Evolutionary conservation across 2,113 vertebrate species (phyloP), one percentile per base, ranked within the genome.

Genomic region (Lampris megalopsis): DNA sequence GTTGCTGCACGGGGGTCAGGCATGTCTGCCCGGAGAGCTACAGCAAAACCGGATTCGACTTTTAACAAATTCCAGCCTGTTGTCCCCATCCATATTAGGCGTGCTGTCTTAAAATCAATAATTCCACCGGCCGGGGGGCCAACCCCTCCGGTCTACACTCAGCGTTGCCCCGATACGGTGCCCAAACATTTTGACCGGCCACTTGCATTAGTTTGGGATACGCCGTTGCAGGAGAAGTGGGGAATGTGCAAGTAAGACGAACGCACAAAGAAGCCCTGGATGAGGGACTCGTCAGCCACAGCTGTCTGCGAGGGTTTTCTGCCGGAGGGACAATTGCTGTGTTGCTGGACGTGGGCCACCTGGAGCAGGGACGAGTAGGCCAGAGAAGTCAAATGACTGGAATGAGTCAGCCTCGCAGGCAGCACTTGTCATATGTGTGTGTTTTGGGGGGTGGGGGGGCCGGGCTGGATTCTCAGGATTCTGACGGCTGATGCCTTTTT

Each of bases 341-440:
- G 52, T 43, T 63, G 36, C 35, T 68, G 50, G 53, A 71, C 11
- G 5, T 56, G 48, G 4, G 47, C 52, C 79, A 71, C 60, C 78
- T 82, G 84, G 41, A 59, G 79, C 75, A 66, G 70, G 77, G 75
- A 48, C 3, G 7, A 52, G 63, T 7, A 1, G 41, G 43, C 37
- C 57, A 1, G 24, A 45, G 38, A 24, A 24, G 24, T 24, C 24
- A 57, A 42, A 76, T 81, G 67, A 78, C 86, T 65, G 79, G 89
- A 86, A 86, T 82, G 82, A 72, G 68, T 73, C 68, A 36, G 66
- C 48, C 49, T 73, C 69, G 70, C 4, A 3, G 82, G 80, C 72
- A 71, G 67, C 73, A 74, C 86, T 87, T 72, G 71, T 10, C 1
- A 56, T 81, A 79, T 83, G 85, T 84, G 86, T 86, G 77, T 86